phyloP scores from a whole-genome alignment of 2,888 invertebrate species.

The Bimastos eiseni region DNA sequence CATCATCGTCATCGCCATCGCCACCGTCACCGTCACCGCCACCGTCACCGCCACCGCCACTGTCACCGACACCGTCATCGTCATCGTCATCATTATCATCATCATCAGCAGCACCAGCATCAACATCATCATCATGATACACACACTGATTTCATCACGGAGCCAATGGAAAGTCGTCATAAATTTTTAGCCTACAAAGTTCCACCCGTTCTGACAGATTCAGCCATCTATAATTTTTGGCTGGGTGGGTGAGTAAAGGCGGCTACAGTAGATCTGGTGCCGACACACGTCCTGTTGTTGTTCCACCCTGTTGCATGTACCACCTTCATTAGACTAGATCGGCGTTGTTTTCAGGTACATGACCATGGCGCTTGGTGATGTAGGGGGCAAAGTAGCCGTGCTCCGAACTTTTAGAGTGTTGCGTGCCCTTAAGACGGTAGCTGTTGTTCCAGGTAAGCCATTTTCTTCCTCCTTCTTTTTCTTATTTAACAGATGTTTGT shows the following conservation, averaged over 20 bases:
- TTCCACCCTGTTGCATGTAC: conserved; percentile 4
- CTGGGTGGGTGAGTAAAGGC: background rate
- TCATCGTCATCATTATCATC: too few relatives aligned
- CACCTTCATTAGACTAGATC: conserved; percentile 8
- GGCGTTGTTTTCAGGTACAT: conserved; percentile 40
- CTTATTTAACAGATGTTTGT: background rate
- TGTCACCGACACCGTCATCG: background rate
- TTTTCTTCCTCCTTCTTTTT: background rate
- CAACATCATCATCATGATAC: too few relatives aligned
- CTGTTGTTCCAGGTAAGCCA: conserved; percentile 92
- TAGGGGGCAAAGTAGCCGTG: conserved; percentile 93
- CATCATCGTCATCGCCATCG: conserved; percentile 29
- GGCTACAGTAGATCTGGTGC: conserved; percentile 19
- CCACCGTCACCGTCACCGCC: background rate
- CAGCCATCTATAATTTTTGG: too few relatives aligned
- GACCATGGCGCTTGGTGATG: conserved; percentile 42
- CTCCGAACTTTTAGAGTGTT: conserved; percentile 98
- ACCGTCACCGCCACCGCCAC: background rate
- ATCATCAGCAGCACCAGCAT: too few relatives aligned
- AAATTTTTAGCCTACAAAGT: background rate
- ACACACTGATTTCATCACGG: too few relatives aligned
- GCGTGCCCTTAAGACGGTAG: conserved; percentile 98
- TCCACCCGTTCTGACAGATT: background rate
- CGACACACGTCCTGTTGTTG: background rate
- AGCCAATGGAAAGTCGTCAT: background rate